Evolutionary conservation across 2,888 invertebrate species (phyloP), one percentile per base, ranked within the genome.

Genomic region (Lissonota sp.): DNA sequence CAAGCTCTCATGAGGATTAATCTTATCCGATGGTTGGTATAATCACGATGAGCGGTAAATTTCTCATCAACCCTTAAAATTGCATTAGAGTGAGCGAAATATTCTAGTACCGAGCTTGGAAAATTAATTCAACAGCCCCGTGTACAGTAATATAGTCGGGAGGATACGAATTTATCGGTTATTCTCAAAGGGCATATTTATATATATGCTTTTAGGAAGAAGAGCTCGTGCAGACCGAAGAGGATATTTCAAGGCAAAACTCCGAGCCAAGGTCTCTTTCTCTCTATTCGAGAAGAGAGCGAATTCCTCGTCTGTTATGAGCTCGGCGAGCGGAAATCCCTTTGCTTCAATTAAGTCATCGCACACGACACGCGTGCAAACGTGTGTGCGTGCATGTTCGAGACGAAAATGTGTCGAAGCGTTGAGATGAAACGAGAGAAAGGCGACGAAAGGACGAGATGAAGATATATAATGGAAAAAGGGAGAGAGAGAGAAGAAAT

Each of bases 301-400:
- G 39, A 63, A 79, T 74, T 74, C 57, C 62, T 74, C 46, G 42
- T 6, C 53, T 49, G 63, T 62, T 67, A 42, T 26, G 72, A 62
- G 62, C 46, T 40, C 60, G 10, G 16, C 53, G 51, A 10, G 62
- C 71, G 14, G 67, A 69, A 69, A 63, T 26, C 63, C 73, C 57
- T 74, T 74, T 69, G 73, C 69, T 69, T 79, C 79, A 79, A 79
- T 79, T 79, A 79, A 79, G 79, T 74, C 63, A 58, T 79, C 69
- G 64, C 49, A 62, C 57, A 66, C 53, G 42, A 46, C 10, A n/a
- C n/a, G 16, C 39, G 37, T 8, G 26, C 44, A 69, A 40, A n/a
- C 40, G 37, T 12, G 39, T 26, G 39, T 7, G 40, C 4, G 39
- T 26, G 12, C 2, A 44, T 12, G 46, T 37, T n/a, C 12, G 66